A percentile compares a stretch with the other conserved stretches of the same genome.
Conservation (phyloP, 2,113 vertebrate species). For the Perca schrenkii region DNA sequence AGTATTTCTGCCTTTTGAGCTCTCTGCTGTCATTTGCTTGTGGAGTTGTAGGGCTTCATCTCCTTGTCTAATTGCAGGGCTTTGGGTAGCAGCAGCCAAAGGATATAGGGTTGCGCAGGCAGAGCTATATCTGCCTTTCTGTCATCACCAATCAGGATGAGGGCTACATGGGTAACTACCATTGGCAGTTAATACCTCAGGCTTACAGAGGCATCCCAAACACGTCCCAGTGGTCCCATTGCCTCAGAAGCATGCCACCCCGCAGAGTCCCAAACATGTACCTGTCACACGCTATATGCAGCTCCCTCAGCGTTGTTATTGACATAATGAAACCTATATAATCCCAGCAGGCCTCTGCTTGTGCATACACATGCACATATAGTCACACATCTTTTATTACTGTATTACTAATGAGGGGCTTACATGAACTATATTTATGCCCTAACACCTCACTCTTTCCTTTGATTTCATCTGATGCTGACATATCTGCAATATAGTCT, state of each 20-base stretch:
- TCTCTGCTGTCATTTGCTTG: constrained; percentile 29
- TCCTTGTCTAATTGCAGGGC: constrained; percentile 65
- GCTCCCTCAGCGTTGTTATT: constrained; percentile 46
- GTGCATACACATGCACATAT: constrained; percentile 33
- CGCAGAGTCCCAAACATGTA: constrained; percentile 36
- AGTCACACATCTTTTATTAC: constrained; percentile 41
- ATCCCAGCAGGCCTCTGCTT: constrained; percentile 42
- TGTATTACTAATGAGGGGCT: constrained; percentile 33
- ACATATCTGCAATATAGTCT: background rate
- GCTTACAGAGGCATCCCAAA: constrained; percentile 66
- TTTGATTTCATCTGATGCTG: constrained; percentile 49
- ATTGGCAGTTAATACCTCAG: constrained; percentile 70
- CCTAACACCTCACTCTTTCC: constrained; percentile 21
- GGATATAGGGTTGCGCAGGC: constrained; percentile 71
- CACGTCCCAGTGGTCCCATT: constrained; percentile 54
- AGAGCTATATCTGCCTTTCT: constrained; percentile 77
- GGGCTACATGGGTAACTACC: constrained; percentile 74
- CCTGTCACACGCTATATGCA: constrained; percentile 33
- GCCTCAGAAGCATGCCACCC: constrained; percentile 31
- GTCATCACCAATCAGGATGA: constrained; percentile 80
- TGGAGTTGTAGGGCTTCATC: constrained; percentile 45
- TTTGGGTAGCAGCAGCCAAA: constrained; percentile 52
- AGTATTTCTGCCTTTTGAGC: constrained; percentile 9
- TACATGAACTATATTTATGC: constrained; percentile 48
- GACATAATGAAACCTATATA: constrained; percentile 49